A percentile compares a stretch with the other conserved stretches of the same genome.
Evolutionary conservation across 2,797 vertebrate genomes (phyloP).

Genomic region (Enteromius trimaculatus): DNA sequence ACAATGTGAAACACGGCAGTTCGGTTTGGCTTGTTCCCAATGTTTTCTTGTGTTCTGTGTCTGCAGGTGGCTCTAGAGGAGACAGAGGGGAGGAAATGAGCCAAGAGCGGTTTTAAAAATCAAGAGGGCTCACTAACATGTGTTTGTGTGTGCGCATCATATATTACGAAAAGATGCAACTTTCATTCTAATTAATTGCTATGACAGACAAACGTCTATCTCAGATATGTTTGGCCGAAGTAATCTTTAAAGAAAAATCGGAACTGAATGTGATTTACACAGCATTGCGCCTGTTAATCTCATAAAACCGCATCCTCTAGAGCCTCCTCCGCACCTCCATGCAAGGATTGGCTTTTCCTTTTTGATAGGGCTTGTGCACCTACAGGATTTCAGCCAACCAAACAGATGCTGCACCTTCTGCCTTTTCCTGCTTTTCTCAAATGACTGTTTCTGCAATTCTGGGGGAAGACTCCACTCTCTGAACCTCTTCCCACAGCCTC

Average conservation of each 20-base stretch:
- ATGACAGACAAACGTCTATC: slow-evolving; percentile 23
- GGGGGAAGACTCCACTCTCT: slow-evolving; percentile 17
- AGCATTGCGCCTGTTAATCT: background rate
- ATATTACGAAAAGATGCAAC: background rate
- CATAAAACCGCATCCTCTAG: background rate
- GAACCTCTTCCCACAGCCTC: slow-evolving; percentile 29
- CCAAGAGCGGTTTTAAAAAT: background rate
- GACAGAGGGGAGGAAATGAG: background rate
- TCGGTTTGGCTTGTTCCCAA: background rate
- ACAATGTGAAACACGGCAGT: slow-evolving; percentile 29
- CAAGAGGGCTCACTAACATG: background rate
- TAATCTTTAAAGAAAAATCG: slow-evolving; percentile 3
- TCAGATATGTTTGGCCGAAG: slow-evolving; percentile 15
- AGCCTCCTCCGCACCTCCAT: background rate
- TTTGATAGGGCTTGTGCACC: slow-evolving; percentile 12
- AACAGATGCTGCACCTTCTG: slow-evolving; percentile 19
- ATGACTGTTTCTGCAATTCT: slow-evolving; percentile 11
- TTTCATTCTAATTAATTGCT: background rate
- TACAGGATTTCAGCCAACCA: slow-evolving; percentile 11
- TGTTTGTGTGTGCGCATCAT: background rate
- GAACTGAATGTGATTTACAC: slow-evolving; percentile 14
- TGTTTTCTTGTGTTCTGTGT: slow-evolving; percentile 27
- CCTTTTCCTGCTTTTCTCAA: background rate
- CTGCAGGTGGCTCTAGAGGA: slow-evolving; percentile 17
- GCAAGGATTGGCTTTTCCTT: background rate